A percentile compares a stretch with the other conserved stretches of the same genome.
These are phyloP conservation scores for Troides aeacus DNA, from an alignment of 2,888 invertebrate species.

Conservation along the genomic window DNA sequence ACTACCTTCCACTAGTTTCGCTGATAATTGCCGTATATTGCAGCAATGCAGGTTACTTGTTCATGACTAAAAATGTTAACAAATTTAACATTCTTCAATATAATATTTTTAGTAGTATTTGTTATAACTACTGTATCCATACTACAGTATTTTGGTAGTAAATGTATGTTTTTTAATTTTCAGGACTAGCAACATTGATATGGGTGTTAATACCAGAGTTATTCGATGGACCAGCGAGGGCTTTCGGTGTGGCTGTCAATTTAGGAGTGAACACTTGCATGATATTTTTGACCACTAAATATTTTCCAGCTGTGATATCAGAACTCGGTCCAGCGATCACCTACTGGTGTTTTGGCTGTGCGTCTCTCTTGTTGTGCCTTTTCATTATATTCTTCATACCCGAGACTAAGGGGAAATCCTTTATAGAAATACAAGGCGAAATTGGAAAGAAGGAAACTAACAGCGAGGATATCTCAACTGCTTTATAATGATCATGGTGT, in stretches of 20 bases:
- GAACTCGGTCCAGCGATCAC: slow-evolving; percentile 36
- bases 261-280: slow-evolving; percentile 27
- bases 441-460: neutral
- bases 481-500: neutral
- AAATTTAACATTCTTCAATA: neutral
- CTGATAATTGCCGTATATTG: slow-evolving; percentile 22
- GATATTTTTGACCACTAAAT: slow-evolving; percentile 37
- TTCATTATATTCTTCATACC: slow-evolving; percentile 37
- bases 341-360: slow-evolving; percentile 36
- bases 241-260: slow-evolving; percentile 35
- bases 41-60: slow-evolving; percentile 36
- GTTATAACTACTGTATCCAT: neutral
- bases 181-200: slow-evolving; percentile 39
- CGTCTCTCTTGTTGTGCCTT: slow-evolving; percentile 30
- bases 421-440: slow-evolving; percentile 37
- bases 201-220: slow-evolving; percentile 38
- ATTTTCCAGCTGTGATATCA: slow-evolving; percentile 34
- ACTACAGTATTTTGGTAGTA: neutral
- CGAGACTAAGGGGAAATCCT: slow-evolving; percentile 40
- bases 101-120: neutral
- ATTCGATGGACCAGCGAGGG: slow-evolving; percentile 39
- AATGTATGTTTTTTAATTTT: slow-evolving; percentile 11
- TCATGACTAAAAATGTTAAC: neutral
- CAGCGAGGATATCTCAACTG: neutral
- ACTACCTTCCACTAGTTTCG: slow-evolving; percentile 29